These are phyloP conservation scores for Drosophila hamatofila DNA, from an alignment of 2,888 invertebrate species.

Conservation along the genomic window DNA sequence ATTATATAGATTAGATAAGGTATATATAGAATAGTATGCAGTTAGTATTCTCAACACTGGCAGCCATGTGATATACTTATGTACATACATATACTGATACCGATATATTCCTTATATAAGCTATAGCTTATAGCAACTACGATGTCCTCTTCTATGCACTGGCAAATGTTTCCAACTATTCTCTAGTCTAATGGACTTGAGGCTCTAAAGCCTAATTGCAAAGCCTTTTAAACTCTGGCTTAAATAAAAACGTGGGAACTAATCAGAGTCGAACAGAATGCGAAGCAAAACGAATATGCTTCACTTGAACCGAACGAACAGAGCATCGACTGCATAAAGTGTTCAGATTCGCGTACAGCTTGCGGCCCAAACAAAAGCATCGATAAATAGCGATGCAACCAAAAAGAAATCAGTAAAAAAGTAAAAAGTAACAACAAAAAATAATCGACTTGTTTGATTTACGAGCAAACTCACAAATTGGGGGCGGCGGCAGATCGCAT, in stretches of 20 bases:
- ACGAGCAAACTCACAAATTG: slow-evolving; percentile 25
- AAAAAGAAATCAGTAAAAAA: background rate
- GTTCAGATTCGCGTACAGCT: slow-evolving; percentile 15
- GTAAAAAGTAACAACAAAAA: background rate
- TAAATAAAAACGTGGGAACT: too few species aligned
- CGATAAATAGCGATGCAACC: slow-evolving; percentile 32
- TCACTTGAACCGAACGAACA: background rate
- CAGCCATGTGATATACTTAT: too few species aligned
- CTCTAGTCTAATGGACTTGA: too few species aligned
- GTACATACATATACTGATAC: too few species aligned
- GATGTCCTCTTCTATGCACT: too few species aligned
- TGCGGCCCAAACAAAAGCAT: slow-evolving; percentile 20
- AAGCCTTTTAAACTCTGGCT: too few species aligned
- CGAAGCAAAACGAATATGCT: background rate
- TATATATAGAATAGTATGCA: too few species aligned
- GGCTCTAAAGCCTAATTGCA: too few species aligned
- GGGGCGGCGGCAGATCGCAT: slow-evolving; percentile 12
- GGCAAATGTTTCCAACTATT: too few species aligned
- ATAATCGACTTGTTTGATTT: slow-evolving; percentile 60
- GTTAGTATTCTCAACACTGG: too few species aligned
- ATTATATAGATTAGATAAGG: too few species aligned
- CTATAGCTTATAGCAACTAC: too few species aligned
- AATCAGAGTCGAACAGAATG: background rate
- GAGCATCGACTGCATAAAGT: background rate
- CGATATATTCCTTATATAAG: background rate